Evolutionary conservation across 2,888 invertebrate species (phyloP).

Genomic region (Campoletis raptor): DNA sequence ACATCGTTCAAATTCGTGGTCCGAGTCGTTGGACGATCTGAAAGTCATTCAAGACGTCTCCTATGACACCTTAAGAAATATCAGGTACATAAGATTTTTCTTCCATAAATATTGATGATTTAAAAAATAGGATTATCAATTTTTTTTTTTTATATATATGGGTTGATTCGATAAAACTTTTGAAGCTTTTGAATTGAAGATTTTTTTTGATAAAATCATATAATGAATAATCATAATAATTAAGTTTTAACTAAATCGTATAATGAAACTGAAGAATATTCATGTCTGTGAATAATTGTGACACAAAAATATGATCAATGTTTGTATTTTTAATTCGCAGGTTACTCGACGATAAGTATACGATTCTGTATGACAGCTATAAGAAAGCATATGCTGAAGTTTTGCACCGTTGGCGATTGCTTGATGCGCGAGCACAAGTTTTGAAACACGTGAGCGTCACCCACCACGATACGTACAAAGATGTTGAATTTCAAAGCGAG

Average conservation of each 20-base stretch:
- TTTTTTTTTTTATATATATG: not conserved
- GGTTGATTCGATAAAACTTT: not conserved
- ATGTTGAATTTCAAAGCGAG: conserved; percentile 91
- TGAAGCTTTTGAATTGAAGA: not conserved
- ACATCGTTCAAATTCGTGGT: conserved; percentile 94
- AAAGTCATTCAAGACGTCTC: conserved; percentile 84
- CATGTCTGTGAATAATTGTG: not conserved
- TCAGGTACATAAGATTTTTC: conserved; percentile 73
- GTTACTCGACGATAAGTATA: conserved; percentile 84
- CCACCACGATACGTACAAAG: conserved; percentile 86
- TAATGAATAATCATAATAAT: too few species aligned
- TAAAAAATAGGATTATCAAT: not conserved
- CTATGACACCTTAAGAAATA: conserved; percentile 78
- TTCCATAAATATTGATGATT: conserved; percentile 1
- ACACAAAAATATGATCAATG: not conserved
- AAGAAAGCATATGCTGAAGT: conserved; percentile 96
- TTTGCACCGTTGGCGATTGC: conserved; percentile 93
- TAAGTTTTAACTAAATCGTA: not conserved
- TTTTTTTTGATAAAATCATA: not conserved
- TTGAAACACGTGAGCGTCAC: conserved; percentile 87
- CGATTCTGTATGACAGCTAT: conserved; percentile 91
- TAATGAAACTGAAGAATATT: not conserved
- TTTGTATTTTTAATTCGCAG: conserved; percentile 63
- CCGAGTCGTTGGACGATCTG: conserved; percentile 92
- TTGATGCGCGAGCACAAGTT: conserved; percentile 91